Evolutionary conservation across 1,140 invertebrate species (phyloP).

Genomic region (Papilio helenus): DNA sequence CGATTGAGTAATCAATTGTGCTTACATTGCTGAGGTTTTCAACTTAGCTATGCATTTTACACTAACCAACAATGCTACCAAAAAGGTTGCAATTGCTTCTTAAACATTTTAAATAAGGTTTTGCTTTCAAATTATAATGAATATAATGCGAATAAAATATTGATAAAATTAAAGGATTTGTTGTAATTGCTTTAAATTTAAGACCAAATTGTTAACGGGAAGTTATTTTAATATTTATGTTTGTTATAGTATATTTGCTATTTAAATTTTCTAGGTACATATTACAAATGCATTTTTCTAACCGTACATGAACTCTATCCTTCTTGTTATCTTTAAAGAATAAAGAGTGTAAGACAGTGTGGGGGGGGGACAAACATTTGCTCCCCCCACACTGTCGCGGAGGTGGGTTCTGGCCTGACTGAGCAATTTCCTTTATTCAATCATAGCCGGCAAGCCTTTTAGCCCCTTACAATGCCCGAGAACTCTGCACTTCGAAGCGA

Average conservation of each 20-base stretch:
- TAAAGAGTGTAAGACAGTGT: constrained; percentile 6
- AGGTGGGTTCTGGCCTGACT: constrained; percentile 32
- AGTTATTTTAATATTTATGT: no score
- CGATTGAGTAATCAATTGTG: constrained; percentile 27
- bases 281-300: no score
- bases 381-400: background rate
- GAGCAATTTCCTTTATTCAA: constrained; percentile 40
- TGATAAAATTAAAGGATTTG: no score
- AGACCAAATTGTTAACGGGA: no score
- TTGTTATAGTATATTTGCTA: no score
- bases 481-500: constrained; percentile 17
- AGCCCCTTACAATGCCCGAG: constrained; percentile 21
- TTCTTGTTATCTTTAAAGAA: background rate
- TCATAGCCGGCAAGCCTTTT: constrained; percentile 30
- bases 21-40: constrained; percentile 12
- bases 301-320: no score
- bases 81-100: background rate
- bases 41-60: background rate
- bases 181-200: no score
- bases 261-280: no score
- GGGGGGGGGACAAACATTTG: constrained; percentile 33
- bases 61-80: background rate
- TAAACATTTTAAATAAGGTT: no score
- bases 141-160: no score
- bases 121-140: no score